Base-by-base conservation (phyloP, 2,113 vertebrate species). In the Gila orcuttii region DNA sequence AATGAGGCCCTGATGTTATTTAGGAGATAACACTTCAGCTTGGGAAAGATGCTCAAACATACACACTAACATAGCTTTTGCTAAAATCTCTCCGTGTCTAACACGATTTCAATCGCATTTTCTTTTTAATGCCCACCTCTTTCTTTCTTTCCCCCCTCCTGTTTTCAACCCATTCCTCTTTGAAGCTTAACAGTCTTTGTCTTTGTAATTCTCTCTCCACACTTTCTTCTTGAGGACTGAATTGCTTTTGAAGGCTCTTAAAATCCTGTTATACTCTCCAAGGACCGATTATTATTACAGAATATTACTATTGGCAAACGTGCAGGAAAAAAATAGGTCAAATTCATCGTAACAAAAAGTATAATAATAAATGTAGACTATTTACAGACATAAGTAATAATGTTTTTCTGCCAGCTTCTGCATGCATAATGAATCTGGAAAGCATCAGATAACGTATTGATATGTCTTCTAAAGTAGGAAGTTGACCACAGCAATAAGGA, bases 381-480 rank as follows among this genome's bases (percentile, higher is more conserved):
- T 60, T 83, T 77, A 83, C 21, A 73, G 52, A 47, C 52, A 45
- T 42, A 74, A 79, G 25, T 47, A 52, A 84, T 79, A 17, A 45
- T 59, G 3, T 78, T 39, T 78, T 45, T 21, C 33, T 42, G 62
- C 52, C 39, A 36, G 45, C 39, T 57, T 78, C 23, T 42, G 73
- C 39, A 55, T 88, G 39, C 2, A 9, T 69, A 73, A 86, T 39
- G 45, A 64, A 79, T 74, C 52, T 79, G 64, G 62, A 82, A 79
- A 62, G 33, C 71, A 57, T 36, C 4, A 52, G 42, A 77, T 78
- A 85, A 68, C n/a, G 10, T 62, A 42, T 83, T 60, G 75, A 81
- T 86, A 74, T 50, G 81, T 86, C 85, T 88, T 79, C 80, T 68
- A 62, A 73, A 31, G 71, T 57, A 36, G 57, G 47, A 84, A 77